Conservation (phyloP, 1,140 invertebrate species). For the Saccostrea cuccullata region DNA sequence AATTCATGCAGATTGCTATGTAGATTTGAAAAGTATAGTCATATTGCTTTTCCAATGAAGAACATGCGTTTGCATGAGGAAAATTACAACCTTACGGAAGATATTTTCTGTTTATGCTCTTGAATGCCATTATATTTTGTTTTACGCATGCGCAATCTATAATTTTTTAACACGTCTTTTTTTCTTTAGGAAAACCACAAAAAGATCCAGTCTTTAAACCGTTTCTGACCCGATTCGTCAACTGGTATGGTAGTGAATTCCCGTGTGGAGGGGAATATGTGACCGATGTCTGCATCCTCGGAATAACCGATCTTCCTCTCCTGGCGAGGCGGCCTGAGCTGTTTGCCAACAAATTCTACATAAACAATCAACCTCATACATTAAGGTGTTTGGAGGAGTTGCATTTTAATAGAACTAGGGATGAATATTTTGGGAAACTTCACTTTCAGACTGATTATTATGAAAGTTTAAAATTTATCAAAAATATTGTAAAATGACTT, state of each 20-base stretch:
- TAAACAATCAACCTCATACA: conserved; percentile 57
- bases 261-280: conserved; percentile 55
- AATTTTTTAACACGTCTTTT: neutral
- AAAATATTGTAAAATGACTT: conserved; percentile 27
- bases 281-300: conserved; percentile 64
- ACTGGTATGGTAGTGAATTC: neutral
- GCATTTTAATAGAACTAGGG: conserved; percentile 52
- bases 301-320: conserved; percentile 57
- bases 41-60: too few species aligned
- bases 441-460: conserved; percentile 49
- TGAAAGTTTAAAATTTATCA: conserved; percentile 46
- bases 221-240: neutral
- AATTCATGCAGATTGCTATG: too few species aligned
- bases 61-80: too few species aligned
- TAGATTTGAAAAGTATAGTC: too few species aligned
- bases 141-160: too few species aligned
- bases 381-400: conserved; percentile 67
- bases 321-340: conserved; percentile 55
- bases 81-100: too few species aligned
- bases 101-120: too few species aligned
- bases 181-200: neutral
- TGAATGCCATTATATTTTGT: too few species aligned
- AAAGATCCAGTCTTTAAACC: neutral
- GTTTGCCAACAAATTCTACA: conserved; percentile 67
- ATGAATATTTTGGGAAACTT: conserved; percentile 34